Base-by-base conservation (phyloP, 2,888 invertebrate genomes). In the Ormyrus pomaceus region DNA sequence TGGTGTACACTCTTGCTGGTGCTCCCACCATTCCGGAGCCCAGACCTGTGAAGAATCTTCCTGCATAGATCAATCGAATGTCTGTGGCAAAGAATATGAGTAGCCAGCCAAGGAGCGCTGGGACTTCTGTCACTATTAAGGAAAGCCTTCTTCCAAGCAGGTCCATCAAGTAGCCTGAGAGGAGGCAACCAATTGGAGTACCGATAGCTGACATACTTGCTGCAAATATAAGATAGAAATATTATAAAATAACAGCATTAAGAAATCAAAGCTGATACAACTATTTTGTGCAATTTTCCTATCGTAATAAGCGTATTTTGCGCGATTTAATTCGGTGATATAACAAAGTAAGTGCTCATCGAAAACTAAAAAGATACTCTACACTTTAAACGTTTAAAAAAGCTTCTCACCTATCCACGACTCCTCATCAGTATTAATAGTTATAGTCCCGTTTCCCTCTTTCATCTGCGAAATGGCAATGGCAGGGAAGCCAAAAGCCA, bases 1-100 rank as follows among this genome's bases (percentile, higher is more conserved):
- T 94, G 0, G 94, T 94, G 89, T 95, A 95, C 0, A 95, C 94
- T 5, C 94, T 91, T 0, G 94, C 94, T 1, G 94, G 95, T 0
- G 95, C 94, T 0, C 94, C 94, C 51, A 95, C 94, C 94, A 95
- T 94, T 2, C 95, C 95, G 0, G 94, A 94, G 0, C 94, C 94
- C 45, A 95, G 91, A 0, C 95, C 95, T 19, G 94, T 93, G 72
- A 95, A 90, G 81, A 95, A 91, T 83, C 95, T 91, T 87, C 94
- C 95, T 34, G 93, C 86, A 88, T 94, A 94, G 62, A 95, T 92
- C 92, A 94, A 93, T 10, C 91, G 91, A 46, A 94, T 90, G 75
- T 93, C 92, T 66, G 92, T 91, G 0, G 95, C 94, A 19, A 90
- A 91, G 0, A 93, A 92, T 48, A 95, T 93, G 55, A 94, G 87